Evolutionary conservation across 2,797 vertebrate genomes (phyloP), one percentile per base, ranked within the genome.

Genomic region (Columba guinea): DNA sequence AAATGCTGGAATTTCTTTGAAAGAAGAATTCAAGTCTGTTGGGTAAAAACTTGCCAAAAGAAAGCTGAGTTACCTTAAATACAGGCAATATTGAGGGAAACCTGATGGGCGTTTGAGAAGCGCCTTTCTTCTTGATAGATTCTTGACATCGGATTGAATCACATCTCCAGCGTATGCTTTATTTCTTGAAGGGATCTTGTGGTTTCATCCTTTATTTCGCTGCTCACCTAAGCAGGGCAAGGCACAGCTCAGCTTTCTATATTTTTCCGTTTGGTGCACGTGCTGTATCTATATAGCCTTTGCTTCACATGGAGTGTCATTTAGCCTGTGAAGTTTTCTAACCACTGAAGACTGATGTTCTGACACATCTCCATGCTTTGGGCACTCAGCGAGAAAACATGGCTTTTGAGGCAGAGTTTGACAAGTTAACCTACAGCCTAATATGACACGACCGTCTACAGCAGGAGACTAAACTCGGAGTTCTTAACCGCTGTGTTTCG

Each of bases 221-320:
- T 2, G 1, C 59, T 65, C 53, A 62, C 18, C 15, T 63, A 37
- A 62, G 77, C 1, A 5, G 9, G 28, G 39, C 65, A 89, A 65
- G 46, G n/a, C 35, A 32, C 17, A 89, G 52, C 27, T 65, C 53
- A 67, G 32, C 28, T 52, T 41, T 70, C 67, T 65, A 0, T 65
- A 2, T 41, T 51, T 37, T 58, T 82, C 46, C 21, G 26, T 30
- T 75, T 41, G 28, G 10, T 39, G 21, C 1, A 0, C 2, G 7
- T 48, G 12, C 19, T 71, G 21, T 69, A n/a, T 62, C 59, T 65
- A 20, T 65, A 32, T 7, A 39, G 59, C 37, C 35, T 64, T 44
- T 81, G 46, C 65, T 77, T 34, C 26, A 21, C 0, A 0, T 4
- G 22, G 32, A 51, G 67, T n/a, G 12, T 59, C 2, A 32, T 24